Base-by-base conservation (phyloP, 2,888 invertebrate genomes). In the Phasia obesa region DNA sequence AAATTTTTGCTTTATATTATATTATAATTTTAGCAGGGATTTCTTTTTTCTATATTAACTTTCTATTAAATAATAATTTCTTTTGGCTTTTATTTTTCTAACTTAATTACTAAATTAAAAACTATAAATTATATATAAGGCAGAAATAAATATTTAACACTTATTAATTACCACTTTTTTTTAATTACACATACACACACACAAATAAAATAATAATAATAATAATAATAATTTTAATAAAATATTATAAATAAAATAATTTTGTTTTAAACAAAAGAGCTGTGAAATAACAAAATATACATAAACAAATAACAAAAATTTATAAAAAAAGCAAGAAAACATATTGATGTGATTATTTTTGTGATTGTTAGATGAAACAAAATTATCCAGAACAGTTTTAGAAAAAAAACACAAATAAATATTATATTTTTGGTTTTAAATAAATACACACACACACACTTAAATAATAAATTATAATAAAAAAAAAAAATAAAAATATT, bases 321-420 rank as follows among this genome's bases (percentile, higher is more conserved):
- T 78, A 78, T 49, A 81, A 65, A 42, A 79, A 85, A 69, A 70
- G n/a, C n/a, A 64, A 21, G 90, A 90, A 87, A 90, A 90, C 88
- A 89, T 89, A 89, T 88, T 90, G 89, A 91, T 91, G 91, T 91
- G 91, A 91, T 91, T 91, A 89, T 55, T 76, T 90, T 89, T 91
- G 91, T 91, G 91, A 91, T 91, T 91, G 90, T 88, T 80, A 78
- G 51, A 59, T 55, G 75, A 83, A 75, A 83, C 64, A 74, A 74
- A 73, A 79, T 79, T 73, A 73, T 67, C 7, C 59, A 59, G 60
- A 57, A 87, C 42, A 74, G 84, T 85, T 25, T 59, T 62, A 79
- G 59, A 82, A 81, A 19, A n/a, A 49, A 51, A 70, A 76, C 49
- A 84, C 38, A 75, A 62, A 59, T 35, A 35, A 35, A 17, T 35